Evolutionary conservation across 2,797 vertebrate genomes (phyloP), one percentile per base, ranked within the genome.

Genomic region (Xiphophorus birchmanni): DNA sequence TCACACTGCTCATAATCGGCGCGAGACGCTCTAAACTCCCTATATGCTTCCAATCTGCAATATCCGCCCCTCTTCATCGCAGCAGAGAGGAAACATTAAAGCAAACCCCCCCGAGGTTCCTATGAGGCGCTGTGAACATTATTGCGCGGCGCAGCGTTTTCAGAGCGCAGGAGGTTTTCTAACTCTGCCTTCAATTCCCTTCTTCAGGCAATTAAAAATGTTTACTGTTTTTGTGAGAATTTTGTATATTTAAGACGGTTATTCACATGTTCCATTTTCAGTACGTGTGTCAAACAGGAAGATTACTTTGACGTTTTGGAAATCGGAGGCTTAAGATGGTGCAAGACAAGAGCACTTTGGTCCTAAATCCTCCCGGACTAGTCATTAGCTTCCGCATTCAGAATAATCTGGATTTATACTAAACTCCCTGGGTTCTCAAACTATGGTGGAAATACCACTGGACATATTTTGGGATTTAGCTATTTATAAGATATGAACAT

Each of bases 41-140:
- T 92, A 81, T 89, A 91, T 84, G 92, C 90, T 89, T 89, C 85
- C 91, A 94, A 93, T 91, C 69, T 87, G 90, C 89, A 95, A 96
- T 95, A 95, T 95, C 94, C 92, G 91, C 89, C 87, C 32, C 7
- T 80, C 88, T 88, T 76, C 78, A 63, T 84, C 80, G 87, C 82
- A 67, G 86, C 86, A 67, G 83, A 69, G 84, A 74, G 84, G 67
- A 84, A 87, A 89, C 91, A 93, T 94, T 91, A 92, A 93, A 94
- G 90, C 80, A 80, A 83, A 50, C 0, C 50, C 89, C 91, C 92
- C 89, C 56, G 83, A 86, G 90, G 93, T 90, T 87, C 83, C 86
- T 73, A 81, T 74, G 79, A 74, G 86, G 83, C 78, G 81, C 85
- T 83, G 74, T 77, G 75, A 73, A 81, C 77, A 81, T 93, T 93